phyloP scores from a whole-genome alignment of 2,888 invertebrate genomes.

The Acronicta psi region DNA sequence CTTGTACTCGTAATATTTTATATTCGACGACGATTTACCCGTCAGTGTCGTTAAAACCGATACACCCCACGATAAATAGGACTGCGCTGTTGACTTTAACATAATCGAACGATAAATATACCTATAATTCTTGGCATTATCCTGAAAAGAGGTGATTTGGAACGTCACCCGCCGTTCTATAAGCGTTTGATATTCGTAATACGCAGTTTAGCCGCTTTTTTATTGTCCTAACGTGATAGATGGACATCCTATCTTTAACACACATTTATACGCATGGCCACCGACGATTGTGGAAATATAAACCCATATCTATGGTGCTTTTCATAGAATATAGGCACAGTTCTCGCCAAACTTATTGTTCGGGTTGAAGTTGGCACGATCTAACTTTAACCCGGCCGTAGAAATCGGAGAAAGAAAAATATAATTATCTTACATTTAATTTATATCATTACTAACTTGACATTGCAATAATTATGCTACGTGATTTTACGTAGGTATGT shows the following conservation, averaged over 20 bases:
- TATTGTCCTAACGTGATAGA: constrained; percentile 51
- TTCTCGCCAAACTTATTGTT: no score
- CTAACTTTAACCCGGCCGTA: no score
- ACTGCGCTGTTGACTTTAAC: constrained; percentile 47
- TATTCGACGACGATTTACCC: constrained; percentile 27
- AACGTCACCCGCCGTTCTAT: constrained; percentile 37
- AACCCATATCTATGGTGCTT: constrained; percentile 35
- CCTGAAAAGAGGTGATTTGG: constrained; percentile 55
- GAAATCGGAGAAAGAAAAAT: no score
- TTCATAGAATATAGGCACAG: constrained; percentile 26
- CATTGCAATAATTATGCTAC: no score
- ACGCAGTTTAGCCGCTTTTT: constrained; percentile 49
- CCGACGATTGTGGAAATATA: constrained; percentile 41
- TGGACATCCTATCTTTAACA: constrained; percentile 43
- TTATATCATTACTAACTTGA: no score
- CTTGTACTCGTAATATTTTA: constrained; percentile 33
- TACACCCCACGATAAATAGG: constrained; percentile 40
- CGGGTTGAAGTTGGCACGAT: no score
- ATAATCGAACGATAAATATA: constrained; percentile 56
- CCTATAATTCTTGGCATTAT: constrained; percentile 56
- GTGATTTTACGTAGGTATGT: no score
- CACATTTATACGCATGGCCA: constrained; percentile 45
- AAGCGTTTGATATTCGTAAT: constrained; percentile 52
- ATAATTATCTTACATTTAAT: no score
- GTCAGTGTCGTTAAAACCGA: constrained; percentile 29